Evolutionary conservation across 1,140 invertebrate genomes (phyloP), one percentile per base, ranked within the genome.

Genomic region (Potamilus streckersoni): DNA sequence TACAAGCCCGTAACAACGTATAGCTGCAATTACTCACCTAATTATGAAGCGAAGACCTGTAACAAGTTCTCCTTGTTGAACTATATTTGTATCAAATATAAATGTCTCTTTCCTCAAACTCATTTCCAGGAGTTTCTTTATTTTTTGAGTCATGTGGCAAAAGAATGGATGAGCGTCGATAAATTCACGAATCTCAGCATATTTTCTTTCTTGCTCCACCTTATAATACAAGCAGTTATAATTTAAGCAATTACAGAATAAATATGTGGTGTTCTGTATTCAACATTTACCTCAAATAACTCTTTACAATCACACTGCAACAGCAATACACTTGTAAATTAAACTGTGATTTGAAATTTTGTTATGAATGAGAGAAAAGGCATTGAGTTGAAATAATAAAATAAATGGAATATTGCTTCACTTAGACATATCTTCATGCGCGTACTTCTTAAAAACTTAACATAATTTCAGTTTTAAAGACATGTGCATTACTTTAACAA

Each of bases 61-160:
- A 0, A 83, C 79, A 15, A 82, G 82, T 13, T 85, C 76, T 13
- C 87, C 88, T 68, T 89, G 88, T 23, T 72, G 66, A 17, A 87
- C 81, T 12, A 89, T 83, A 17, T 82, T 80, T 11, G 82, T 82
- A 57, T 86, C 87, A 69, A 83, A 89, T 11, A 81, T 74, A 63
- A 82, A 83, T 11, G 73, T 55, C 64, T 88, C 85, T 70, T 87
- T 86, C 31, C 81, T 79, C 3, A 89, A 75, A 74, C 87, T 88
- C 82, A 89, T 83, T 77, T 89, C 85, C 13, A 89, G 67, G 0
- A 90, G 78, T 31, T 86, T 85, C 67, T 88, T 85, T 20, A 88
- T 82, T 63, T 83, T 85, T 8, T 75, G 62, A 4, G 81, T 79
- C 88, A 86, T 85, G 63, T 85, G 77, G 1, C 75, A 66, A 76